Percentiles rank a stretch among this genome's conserved stretches.
These are phyloP conservation scores for Tachysurus vachellii DNA, from an alignment of 2,113 vertebrate genomes.

Conservation along the genomic window DNA sequence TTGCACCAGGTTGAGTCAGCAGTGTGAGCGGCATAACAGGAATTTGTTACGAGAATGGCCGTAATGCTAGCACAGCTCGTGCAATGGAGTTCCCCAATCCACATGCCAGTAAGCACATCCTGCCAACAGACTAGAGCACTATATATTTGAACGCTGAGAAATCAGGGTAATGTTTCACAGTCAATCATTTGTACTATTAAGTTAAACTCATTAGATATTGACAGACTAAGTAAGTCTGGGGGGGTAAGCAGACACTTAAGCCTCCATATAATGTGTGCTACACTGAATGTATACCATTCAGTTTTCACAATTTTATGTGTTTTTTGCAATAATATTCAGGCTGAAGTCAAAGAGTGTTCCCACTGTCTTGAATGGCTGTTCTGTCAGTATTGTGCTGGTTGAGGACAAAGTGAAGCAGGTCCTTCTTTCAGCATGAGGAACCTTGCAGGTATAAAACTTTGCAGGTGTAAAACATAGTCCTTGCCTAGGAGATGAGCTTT, in stretches of 20 bases:
- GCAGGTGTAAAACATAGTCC: no score
- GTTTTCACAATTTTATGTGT: no score
- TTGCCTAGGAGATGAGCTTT: no score
- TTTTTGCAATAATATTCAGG: no score
- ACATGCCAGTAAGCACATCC: constrained; percentile 18
- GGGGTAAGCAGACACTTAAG: neutral
- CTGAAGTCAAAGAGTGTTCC: no score
- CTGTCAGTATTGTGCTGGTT: no score
- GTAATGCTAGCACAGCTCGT: constrained; percentile 25
- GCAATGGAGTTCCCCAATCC: constrained; percentile 47
- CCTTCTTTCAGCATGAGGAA: no score
- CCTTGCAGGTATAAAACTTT: no score
- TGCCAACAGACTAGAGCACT: neutral
- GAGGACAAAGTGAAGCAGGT: no score
- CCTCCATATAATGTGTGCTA: neutral
- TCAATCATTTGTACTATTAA: neutral
- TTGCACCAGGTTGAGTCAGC: constrained; percentile 42
- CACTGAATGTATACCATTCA: neutral
- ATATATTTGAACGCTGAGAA: neutral
- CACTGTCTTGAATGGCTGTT: no score
- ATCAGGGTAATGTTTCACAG: neutral
- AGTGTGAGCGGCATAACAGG: constrained; percentile 55
- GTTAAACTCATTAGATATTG: neutral
- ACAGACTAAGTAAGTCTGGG: neutral
- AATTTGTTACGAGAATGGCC: constrained; percentile 61